A percentile compares a stretch with the other conserved stretches of the same genome.
Evolutionary conservation across 1,140 invertebrate species (phyloP).

Genomic region (Drosophila biarmipes): DNA sequence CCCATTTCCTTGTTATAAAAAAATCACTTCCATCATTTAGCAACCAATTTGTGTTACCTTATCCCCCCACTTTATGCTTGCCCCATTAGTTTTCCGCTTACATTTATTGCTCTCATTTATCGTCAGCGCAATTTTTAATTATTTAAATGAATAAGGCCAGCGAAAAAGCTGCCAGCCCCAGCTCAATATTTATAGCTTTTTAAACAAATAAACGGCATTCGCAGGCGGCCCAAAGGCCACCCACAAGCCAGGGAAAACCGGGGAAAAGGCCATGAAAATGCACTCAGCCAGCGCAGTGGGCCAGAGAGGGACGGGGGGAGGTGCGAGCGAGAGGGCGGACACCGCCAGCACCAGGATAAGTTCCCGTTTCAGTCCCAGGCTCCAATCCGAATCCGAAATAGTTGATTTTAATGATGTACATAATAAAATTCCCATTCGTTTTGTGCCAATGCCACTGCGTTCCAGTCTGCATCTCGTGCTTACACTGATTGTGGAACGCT

Average conservation of each 20-base stretch:
- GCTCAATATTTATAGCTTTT: constrained; percentile 84
- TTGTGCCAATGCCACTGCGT: constrained; percentile 83
- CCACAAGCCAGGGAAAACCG: constrained; percentile 38
- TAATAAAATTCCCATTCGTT: constrained; percentile 85
- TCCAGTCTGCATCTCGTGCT: constrained; percentile 61
- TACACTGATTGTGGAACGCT: constrained; percentile 71
- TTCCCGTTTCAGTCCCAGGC: constrained; percentile 64
- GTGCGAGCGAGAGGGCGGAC: constrained; percentile 12
- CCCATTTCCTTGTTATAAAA: not conserved
- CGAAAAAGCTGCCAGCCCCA: constrained; percentile 42
- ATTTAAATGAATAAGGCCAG: constrained; percentile 64
- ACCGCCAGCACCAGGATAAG: constrained; percentile 24
- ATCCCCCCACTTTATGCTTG: not conserved
- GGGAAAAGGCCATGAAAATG: constrained; percentile 59
- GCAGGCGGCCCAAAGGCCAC: constrained; percentile 56
- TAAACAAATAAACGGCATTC: constrained; percentile 84
- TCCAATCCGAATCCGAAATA: constrained; percentile 84
- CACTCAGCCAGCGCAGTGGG: constrained; percentile 56
- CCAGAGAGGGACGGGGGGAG: constrained; percentile 2
- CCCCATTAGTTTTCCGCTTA: constrained; percentile 11
- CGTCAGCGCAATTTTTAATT: constrained; percentile 55
- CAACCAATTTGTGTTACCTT: not conserved
- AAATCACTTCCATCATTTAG: not conserved
- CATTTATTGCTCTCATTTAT: constrained; percentile 51
- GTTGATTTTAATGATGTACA: constrained; percentile 85